These are phyloP conservation scores for Palythoa caribaeorum DNA, from an alignment of 92 coral and sea anemone species.

Conservation along the genomic window DNA sequence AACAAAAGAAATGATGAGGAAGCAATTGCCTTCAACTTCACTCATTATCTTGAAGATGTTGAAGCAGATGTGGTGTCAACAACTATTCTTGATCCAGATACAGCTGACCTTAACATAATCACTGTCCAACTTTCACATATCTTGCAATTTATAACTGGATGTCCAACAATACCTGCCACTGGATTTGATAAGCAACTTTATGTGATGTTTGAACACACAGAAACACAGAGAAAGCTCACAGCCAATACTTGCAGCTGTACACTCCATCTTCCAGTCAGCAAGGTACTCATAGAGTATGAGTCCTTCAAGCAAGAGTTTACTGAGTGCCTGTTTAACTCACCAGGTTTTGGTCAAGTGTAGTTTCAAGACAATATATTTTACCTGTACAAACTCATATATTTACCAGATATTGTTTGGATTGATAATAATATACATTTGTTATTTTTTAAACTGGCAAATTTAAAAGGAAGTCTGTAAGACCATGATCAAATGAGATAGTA, in stretches of 20 bases:
- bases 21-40: constrained; percentile 78
- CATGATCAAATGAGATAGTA: background rate
- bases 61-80: constrained; percentile 63
- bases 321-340: constrained; percentile 72
- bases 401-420: background rate
- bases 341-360: constrained; percentile 72
- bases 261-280: constrained; percentile 65
- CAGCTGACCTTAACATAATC: constrained; percentile 43
- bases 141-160: constrained; percentile 67
- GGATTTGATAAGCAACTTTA: constrained; percentile 58
- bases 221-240: constrained; percentile 63
- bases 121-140: constrained; percentile 61
- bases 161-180: constrained; percentile 62
- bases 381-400: constrained; percentile 15
- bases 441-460: constrained; percentile 7
- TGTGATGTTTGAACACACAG: constrained; percentile 64
- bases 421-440: constrained; percentile 7
- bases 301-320: constrained; percentile 71
- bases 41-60: constrained; percentile 77
- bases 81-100: constrained; percentile 70
- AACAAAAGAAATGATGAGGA: constrained; percentile 69
- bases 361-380: constrained; percentile 28
- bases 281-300: constrained; percentile 61
- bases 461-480: background rate
- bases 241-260: constrained; percentile 68